These are phyloP conservation scores for Ficedula albicollis DNA, from an alignment of 2,797 vertebrate species.

Conservation along the genomic window DNA sequence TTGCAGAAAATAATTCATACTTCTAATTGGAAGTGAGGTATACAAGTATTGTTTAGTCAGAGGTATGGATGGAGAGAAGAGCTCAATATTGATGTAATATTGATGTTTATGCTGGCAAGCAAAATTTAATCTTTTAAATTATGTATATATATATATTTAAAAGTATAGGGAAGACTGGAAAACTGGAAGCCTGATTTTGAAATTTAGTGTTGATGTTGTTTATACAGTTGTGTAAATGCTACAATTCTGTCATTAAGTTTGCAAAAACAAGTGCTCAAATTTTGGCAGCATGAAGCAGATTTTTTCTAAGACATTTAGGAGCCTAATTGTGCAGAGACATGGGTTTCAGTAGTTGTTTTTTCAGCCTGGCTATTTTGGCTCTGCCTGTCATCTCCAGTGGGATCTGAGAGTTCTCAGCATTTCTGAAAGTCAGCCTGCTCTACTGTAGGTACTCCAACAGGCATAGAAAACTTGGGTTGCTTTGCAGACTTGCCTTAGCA, in stretches of 20 bases:
- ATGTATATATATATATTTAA: not conserved
- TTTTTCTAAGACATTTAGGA: not conserved
- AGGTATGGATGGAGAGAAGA: not conserved
- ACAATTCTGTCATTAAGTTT: not conserved
- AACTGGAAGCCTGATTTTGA: not conserved
- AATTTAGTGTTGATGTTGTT: not conserved
- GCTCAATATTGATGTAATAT: not conserved
- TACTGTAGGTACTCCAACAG: not conserved
- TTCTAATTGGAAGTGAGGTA: not conserved
- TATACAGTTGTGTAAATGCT: not conserved
- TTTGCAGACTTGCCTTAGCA: not conserved
- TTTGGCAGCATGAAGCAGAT: not conserved
- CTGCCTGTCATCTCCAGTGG: not conserved
- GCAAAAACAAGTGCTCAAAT: not conserved
- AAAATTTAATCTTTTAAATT: not conserved
- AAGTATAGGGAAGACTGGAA: not conserved
- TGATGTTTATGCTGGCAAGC: not conserved
- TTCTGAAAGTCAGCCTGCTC: not conserved
- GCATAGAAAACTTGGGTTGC: not conserved
- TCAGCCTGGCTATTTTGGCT: not conserved
- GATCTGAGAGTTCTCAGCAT: not conserved
- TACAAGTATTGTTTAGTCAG: not conserved
- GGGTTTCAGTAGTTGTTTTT: not conserved
- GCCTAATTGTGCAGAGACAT: not conserved
- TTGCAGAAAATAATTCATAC: not conserved